Percentiles rank a stretch among this genome's conserved stretches.
Conservation (phyloP, 1,140 invertebrate genomes). For the Steinernema khuongi region DNA sequence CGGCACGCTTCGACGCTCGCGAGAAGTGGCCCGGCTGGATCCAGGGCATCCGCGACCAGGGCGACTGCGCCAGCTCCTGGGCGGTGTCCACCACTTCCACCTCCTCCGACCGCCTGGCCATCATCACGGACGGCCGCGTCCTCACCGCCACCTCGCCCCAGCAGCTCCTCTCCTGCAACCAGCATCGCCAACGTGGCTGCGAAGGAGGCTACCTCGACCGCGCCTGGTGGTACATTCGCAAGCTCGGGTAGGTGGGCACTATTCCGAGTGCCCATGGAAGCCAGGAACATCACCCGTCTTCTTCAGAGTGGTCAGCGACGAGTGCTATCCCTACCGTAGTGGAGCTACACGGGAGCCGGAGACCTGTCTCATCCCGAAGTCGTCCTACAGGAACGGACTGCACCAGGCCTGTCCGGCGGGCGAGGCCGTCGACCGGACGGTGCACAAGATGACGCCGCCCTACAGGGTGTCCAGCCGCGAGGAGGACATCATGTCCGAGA, state of each 20-base stretch:
- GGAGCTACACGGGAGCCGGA: conserved; percentile 60
- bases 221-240: conserved; percentile 80
- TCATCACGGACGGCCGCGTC: conserved; percentile 42
- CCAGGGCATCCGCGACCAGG: conserved; percentile 74
- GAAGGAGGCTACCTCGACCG: conserved; percentile 78
- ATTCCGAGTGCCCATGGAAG: too few relatives aligned
- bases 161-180: conserved; percentile 78
- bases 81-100: conserved; percentile 72
- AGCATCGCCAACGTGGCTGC: conserved; percentile 74
- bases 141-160: conserved; percentile 70
- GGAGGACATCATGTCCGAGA: conserved; percentile 83
- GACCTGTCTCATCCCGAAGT: conserved; percentile 60
- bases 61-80: conserved; percentile 85
- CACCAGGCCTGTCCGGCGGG: conserved; percentile 61
- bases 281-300: neutral
- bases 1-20: conserved; percentile 70
- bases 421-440: conserved; percentile 40
- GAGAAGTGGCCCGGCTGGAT: conserved; percentile 71
- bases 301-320: conserved; percentile 59
- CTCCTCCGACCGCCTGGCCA: conserved; percentile 44
- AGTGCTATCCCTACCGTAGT: conserved; percentile 64
- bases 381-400: conserved; percentile 33
- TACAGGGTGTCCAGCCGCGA: conserved; percentile 69
- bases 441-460: conserved; percentile 71
- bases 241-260: conserved; percentile 68